These are phyloP conservation scores for Acleris holmiana DNA, from an alignment of 2,888 invertebrate species.

Conservation along the genomic window DNA sequence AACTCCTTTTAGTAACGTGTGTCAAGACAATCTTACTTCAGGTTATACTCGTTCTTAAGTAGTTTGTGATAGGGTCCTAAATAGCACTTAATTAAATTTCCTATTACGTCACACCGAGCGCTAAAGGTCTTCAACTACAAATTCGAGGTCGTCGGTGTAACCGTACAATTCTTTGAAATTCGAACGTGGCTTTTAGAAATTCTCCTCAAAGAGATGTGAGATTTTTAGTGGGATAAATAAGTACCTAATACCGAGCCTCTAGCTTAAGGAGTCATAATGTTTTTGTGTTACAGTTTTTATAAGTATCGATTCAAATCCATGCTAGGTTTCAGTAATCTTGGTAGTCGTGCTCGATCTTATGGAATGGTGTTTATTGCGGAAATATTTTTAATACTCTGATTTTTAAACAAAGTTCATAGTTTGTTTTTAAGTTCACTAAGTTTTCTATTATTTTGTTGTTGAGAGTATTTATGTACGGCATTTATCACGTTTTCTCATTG, in stretches of 20 bases:
- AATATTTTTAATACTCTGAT: slow-evolving; percentile 23
- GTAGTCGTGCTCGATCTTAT: slow-evolving; percentile 16
- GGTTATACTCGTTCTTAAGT: slow-evolving; percentile 30
- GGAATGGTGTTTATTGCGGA: slow-evolving; percentile 10
- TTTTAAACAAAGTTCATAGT: slow-evolving; percentile 13
- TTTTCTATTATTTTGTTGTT: slow-evolving; percentile 28
- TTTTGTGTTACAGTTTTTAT: slow-evolving; percentile 12
- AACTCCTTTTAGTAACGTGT: background rate
- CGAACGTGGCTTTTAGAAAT: slow-evolving; percentile 54
- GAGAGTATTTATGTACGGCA: slow-evolving; percentile 30
- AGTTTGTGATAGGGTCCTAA: slow-evolving; percentile 25
- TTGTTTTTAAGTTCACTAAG: slow-evolving; percentile 26
- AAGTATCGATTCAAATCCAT: slow-evolving; percentile 6
- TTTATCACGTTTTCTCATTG: slow-evolving; percentile 29
- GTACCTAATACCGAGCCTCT: slow-evolving; percentile 65
- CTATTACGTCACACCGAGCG: slow-evolving; percentile 24
- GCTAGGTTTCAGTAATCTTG: slow-evolving; percentile 23
- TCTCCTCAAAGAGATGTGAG: slow-evolving; percentile 56
- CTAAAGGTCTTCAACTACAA: slow-evolving; percentile 31
- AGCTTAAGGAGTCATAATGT: slow-evolving; percentile 40
- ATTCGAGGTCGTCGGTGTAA: slow-evolving; percentile 22
- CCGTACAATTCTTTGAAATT: slow-evolving; percentile 32
- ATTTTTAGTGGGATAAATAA: slow-evolving; percentile 65
- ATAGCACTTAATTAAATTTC: slow-evolving; percentile 32
- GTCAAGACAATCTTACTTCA: no score